A percentile compares a stretch with the other conserved stretches of the same genome.
Evolutionary conservation across 2,888 invertebrate species (phyloP).

Genomic region (Apomyelois bistriatella): DNA sequence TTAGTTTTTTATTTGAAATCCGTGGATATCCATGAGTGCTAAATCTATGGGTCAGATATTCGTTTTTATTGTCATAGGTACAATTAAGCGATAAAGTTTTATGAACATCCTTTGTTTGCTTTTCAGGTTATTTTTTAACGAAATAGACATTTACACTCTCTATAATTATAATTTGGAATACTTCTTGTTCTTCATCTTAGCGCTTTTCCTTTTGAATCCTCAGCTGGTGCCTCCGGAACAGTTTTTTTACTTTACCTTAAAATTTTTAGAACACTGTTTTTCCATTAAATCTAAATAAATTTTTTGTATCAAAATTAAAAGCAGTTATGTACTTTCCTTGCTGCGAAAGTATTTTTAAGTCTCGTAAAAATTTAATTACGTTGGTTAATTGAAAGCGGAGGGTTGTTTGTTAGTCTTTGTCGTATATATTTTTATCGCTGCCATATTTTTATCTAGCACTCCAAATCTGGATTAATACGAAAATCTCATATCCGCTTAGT

Average conservation of each 20-base stretch:
- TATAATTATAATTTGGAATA: too few species aligned
- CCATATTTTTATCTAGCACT: conserved; percentile 21
- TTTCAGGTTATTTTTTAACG: too few species aligned
- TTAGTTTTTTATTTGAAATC: too few species aligned
- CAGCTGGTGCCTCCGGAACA: too few species aligned
- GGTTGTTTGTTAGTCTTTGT: conserved; percentile 27
- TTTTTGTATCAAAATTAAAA: conserved; percentile 44
- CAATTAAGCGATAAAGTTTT: too few species aligned
- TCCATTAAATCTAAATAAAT: conserved; percentile 46
- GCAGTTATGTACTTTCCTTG: conserved; percentile 29
- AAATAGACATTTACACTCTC: too few species aligned
- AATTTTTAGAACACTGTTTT: conserved; percentile 42
- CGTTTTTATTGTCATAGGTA: too few species aligned
- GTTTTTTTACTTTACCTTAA: background rate
- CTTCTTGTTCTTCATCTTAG: too few species aligned
- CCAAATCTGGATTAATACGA: conserved; percentile 14
- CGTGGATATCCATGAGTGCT: too few species aligned
- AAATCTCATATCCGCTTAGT: conserved; percentile 7
- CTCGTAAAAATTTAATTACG: conserved; percentile 55
- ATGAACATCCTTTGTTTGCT: too few species aligned
- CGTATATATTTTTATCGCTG: conserved; percentile 38
- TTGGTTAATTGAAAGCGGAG: conserved; percentile 47
- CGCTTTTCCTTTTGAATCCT: too few species aligned
- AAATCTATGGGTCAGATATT: too few species aligned
- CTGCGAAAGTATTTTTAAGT: conserved; percentile 49